Conservation (phyloP, 2,113 vertebrate genomes). For the Mustela nigripes region DNA sequence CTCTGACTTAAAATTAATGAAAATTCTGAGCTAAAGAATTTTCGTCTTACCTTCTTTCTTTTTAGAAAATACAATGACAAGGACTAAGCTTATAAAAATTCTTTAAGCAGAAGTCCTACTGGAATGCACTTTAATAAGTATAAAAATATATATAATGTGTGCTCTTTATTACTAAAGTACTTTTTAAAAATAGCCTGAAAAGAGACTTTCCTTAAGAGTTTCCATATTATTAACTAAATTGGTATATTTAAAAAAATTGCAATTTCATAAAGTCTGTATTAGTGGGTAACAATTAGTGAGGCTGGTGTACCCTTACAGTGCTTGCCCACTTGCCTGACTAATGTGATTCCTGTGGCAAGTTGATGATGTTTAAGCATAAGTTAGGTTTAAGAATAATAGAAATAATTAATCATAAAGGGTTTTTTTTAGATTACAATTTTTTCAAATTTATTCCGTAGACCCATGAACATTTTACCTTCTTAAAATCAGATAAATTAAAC, state of each 20-base stretch:
- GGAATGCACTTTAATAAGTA: constrained; percentile 31
- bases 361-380: background rate
- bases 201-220: constrained; percentile 58
- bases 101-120: constrained; percentile 30
- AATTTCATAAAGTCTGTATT: constrained; percentile 29
- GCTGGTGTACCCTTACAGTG: background rate
- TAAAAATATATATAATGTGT: background rate
- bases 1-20: constrained; percentile 18
- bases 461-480: constrained; percentile 1
- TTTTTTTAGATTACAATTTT: background rate
- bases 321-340: background rate
- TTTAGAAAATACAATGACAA: constrained; percentile 59
- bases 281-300: constrained; percentile 17
- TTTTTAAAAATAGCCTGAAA: constrained; percentile 27
- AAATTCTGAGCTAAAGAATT: constrained; percentile 41
- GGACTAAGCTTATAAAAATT: constrained; percentile 51
- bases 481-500: background rate
- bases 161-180: constrained; percentile 4
- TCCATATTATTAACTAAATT: constrained; percentile 56
- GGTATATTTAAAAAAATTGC: constrained; percentile 37
- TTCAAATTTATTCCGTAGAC: background rate
- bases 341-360: background rate
- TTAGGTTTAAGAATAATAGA: constrained; percentile 27
- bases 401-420: constrained; percentile 14
- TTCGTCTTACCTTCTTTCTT: constrained; percentile 54